Conservation (phyloP, 2,113 vertebrate species). For the Lepus americanus region DNA sequence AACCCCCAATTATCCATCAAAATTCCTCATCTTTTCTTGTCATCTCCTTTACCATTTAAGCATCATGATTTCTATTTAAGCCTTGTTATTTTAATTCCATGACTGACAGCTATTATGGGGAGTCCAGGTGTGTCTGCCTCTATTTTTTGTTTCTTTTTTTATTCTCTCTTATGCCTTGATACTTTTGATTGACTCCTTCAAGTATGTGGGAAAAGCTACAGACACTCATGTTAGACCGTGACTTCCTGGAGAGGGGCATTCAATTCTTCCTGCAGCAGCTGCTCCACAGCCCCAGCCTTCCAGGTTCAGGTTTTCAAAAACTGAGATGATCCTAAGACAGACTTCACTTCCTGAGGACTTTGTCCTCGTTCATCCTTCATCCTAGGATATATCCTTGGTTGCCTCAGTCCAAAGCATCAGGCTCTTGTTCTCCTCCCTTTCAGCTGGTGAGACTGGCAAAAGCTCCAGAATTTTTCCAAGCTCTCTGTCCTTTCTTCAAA, state of each 20-base stretch:
- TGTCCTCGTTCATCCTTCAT: background rate
- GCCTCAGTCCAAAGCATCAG: background rate
- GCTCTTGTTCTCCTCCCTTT: background rate
- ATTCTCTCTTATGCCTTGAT: background rate
- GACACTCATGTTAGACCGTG: background rate
- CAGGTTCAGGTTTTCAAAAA: background rate
- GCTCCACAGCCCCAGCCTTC: background rate
- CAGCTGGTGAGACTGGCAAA: background rate
- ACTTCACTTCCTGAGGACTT: background rate
- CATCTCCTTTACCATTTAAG: background rate
- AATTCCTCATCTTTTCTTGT: background rate
- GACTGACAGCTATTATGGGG: background rate
- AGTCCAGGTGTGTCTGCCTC: background rate
- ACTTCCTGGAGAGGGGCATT: background rate
- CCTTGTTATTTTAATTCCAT: background rate
- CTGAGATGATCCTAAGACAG: background rate
- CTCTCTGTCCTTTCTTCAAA: background rate
- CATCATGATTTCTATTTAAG: too few relatives aligned
- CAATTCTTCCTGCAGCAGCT: background rate
- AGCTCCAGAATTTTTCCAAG: background rate
- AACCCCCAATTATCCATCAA: background rate
- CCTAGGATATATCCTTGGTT: background rate
- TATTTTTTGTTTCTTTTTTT: background rate
- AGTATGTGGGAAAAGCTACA: background rate
- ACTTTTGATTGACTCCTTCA: background rate